Percentiles rank a stretch among this genome's conserved stretches.
Evolutionary conservation across 2,113 vertebrate genomes (phyloP).

Genomic region (Sitta europaea): DNA sequence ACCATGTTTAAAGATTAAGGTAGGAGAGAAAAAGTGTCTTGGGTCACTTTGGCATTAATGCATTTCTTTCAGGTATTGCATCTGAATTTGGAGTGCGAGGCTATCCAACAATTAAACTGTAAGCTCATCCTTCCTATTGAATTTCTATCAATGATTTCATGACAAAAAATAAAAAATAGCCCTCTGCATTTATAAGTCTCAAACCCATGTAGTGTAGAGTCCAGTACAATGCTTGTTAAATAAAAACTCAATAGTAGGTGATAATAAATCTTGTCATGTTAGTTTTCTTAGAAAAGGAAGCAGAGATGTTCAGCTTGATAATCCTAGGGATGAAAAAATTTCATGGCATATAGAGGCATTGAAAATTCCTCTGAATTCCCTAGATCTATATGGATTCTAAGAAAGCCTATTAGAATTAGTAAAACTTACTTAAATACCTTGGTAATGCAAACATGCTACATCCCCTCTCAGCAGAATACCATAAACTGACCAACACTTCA

Average conservation of each 20-base stretch:
- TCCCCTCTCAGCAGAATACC: background rate
- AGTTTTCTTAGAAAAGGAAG: background rate
- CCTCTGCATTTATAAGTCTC: background rate
- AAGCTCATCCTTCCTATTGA: slow-evolving; percentile 70
- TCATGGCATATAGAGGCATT: background rate
- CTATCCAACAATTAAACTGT: slow-evolving; percentile 99
- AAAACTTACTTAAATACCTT: background rate
- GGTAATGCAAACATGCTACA: background rate
- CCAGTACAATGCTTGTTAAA: background rate
- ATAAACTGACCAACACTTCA: background rate
- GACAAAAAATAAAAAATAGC: background rate
- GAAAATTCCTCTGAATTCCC: background rate
- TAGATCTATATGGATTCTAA: background rate
- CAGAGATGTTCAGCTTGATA: background rate
- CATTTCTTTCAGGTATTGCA: slow-evolving; percentile 82
- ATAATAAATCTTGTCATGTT: background rate
- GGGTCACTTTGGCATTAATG: background rate
- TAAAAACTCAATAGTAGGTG: background rate
- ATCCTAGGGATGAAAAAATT: background rate
- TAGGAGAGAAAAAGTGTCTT: background rate
- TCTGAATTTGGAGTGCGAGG: slow-evolving; percentile 97
- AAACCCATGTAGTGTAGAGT: background rate
- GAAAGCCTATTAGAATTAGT: background rate
- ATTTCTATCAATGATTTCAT: background rate
- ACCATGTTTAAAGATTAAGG: background rate